These are phyloP conservation scores for Phyllostomus hastatus DNA, from an alignment of 2,113 vertebrate species.

Conservation along the genomic window DNA sequence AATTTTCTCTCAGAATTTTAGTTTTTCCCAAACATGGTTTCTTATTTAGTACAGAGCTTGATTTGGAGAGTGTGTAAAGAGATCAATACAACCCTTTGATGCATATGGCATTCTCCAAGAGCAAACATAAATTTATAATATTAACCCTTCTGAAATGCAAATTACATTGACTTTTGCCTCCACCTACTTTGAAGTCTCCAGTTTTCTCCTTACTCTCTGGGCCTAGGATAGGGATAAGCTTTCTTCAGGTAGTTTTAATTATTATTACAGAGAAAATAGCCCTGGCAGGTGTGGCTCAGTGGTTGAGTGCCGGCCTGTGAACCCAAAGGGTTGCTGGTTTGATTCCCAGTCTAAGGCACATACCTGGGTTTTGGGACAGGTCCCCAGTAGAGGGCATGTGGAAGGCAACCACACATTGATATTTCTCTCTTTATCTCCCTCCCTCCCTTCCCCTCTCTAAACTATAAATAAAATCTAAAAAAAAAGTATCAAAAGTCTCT, in stretches of 20 bases:
- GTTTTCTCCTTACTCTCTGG: neutral
- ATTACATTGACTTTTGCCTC: conserved; percentile 35
- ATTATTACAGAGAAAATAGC: neutral
- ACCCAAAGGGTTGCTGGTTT: too few species aligned
- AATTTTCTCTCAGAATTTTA: conserved; percentile 41
- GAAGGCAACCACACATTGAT: too few species aligned
- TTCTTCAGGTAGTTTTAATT: neutral
- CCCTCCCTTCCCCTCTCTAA: too few species aligned
- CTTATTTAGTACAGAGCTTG: conserved; percentile 33
- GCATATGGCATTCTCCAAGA: conserved; percentile 8
- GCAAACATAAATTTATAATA: conserved; percentile 45
- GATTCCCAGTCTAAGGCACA: too few species aligned
- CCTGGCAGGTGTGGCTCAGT: too few species aligned
- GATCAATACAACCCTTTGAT: conserved; percentile 30
- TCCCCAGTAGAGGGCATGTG: too few species aligned
- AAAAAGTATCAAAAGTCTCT: neutral
- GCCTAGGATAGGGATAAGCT: neutral
- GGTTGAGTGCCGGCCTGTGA: too few species aligned
- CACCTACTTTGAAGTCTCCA: conserved; percentile 26
- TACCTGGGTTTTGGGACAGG: too few species aligned
- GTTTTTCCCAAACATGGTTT: conserved; percentile 29
- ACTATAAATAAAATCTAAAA: too few species aligned
- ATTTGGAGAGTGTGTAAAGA: conserved; percentile 25
- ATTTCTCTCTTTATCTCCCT: too few species aligned
- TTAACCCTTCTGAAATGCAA: conserved; percentile 44